phyloP scores from a whole-genome alignment of 1,140 invertebrate species.

The Heliconius nattereri region DNA sequence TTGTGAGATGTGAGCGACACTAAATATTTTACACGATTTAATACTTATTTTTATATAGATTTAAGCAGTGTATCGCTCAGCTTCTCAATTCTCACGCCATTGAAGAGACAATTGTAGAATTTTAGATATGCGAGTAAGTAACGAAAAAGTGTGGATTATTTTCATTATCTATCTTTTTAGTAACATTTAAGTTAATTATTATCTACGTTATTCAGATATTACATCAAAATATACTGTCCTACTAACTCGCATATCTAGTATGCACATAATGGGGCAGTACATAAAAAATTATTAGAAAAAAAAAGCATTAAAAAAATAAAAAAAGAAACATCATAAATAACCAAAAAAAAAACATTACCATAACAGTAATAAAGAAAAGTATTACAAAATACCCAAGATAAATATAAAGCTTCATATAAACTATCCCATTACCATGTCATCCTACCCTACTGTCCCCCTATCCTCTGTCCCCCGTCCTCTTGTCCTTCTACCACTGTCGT shows the following conservation, averaged over 20 bases:
- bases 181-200: background rate
- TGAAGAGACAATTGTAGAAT: background rate
- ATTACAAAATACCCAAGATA: background rate
- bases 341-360: background rate
- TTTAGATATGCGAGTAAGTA: background rate
- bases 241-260: conserved; percentile 1
- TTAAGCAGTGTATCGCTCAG: conserved; percentile 17
- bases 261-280: background rate
- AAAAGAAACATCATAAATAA: background rate
- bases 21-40: background rate
- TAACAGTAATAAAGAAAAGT: too few species aligned
- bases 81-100: background rate
- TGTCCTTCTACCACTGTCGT: conserved; percentile 23
- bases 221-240: background rate
- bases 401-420: background rate
- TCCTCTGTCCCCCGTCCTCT: background rate
- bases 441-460: background rate
- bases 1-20: conserved; percentile 24
- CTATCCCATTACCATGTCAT: background rate
- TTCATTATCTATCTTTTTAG: background rate
- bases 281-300: background rate
- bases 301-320: background rate
- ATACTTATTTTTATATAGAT: background rate
- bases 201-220: background rate
- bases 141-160: background rate